Base-by-base conservation (phyloP, 2,797 vertebrate genomes). In the Galaxias olidus region DNA sequence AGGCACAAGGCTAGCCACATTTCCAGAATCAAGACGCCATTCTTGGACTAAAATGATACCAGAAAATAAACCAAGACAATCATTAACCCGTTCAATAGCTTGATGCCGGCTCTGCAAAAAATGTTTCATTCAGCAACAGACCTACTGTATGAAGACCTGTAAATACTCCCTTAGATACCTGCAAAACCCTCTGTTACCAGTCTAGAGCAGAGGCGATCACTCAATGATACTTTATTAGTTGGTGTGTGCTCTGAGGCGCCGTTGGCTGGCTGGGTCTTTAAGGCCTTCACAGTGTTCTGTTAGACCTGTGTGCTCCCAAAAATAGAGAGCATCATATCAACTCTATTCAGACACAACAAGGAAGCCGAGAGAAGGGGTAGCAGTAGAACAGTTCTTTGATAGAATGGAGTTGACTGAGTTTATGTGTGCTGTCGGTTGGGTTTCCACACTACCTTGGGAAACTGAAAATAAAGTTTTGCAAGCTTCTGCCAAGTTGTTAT, bases 161-260 rank as follows among this genome's bases (percentile, higher is more conserved):
- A n/a, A n/a, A n/a, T n/a, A n/a, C n/a, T n/a, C n/a, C n/a, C n/a
- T n/a, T n/a, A n/a, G n/a, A n/a, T n/a, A n/a, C n/a, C n/a, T n/a
- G n/a, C n/a, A n/a, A n/a, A n/a, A n/a, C 53, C 53, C 77, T 69
- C 71, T 73, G 58, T 49, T n/a, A n/a, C 44, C 50, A 57, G 65
- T 62, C 56, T 41, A 43, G 66, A 77, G 66, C 67, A 72, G 78
- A 75, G 77, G 75, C 74, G 75, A 80, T 77, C 73, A 80, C 72
- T 77, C 78, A 73, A 63, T 61, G 61, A 70, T 42, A 71, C 63
- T 66, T 77, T 65, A 72, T 80, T 80, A 80, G 77, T 54, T 66
- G 72, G 70, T 71, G 70, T 75, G 73, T 75, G 70, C 65, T 68
- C 58, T 75, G 50, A 63, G 60, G 64, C 68, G 68, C 56, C 43